Base-by-base conservation (phyloP, 1,140 invertebrate species). In the Mya arenaria region DNA sequence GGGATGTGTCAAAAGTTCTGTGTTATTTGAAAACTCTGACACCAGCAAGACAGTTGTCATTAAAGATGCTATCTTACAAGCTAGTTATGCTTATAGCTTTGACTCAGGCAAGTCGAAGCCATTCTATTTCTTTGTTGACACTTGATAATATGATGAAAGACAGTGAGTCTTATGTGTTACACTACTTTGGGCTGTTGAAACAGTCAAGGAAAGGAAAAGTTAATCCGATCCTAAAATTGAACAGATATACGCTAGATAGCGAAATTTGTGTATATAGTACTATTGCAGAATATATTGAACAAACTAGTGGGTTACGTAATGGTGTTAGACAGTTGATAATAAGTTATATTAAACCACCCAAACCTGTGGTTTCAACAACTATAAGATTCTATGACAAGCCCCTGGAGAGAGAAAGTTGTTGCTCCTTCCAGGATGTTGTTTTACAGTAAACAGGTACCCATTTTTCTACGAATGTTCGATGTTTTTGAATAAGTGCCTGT, bases 1-100 rank as follows among this genome's bases (percentile, higher is more conserved):
- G 68, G 84, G 56, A 85, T 79, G 68, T 79, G 0, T 15, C 62
- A 17, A 36, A 13, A 56, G 73, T 83, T 23, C 37, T 85, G 17
- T 44, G 56, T 19, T 79, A 73, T 44, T 55, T 82, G 19, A 60
- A 82, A 34, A 5, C 6, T 23, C 65, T 65, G n/a, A 37, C 30
- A 44, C 56, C 41, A 6, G 8, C 30, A 25, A 4, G 19, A 56
- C 32, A 66, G 10, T 23, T 79, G n/a, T 55, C n/a, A 4, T 68
- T 84, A 25, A 80, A 74, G 34, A 28, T 52, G 34, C 66, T 84
- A 28, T 55, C 69, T 32, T 44, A 6, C 28, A 75, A 60, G 52
- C 34, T 75, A 19, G 34, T n/a, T 15, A 75, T 75, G 55, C 32
- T 75, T 36, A 30, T 75, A 19, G 72, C 56, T n/a, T 62, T 75